Base-by-base conservation (phyloP, 2,113 vertebrate genomes). In the Poeciliopsis occidentalis region DNA sequence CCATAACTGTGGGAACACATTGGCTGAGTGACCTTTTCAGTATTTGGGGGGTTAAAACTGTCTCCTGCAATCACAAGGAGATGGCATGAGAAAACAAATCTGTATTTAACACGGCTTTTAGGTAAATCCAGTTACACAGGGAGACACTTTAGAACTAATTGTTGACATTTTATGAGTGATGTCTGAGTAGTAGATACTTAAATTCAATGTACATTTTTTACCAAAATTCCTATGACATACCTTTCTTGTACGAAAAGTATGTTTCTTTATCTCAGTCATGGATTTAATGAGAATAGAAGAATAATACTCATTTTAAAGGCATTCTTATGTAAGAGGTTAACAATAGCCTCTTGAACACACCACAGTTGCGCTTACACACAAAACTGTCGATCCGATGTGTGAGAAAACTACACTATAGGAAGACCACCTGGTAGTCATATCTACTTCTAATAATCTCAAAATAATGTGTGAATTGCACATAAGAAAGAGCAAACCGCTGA, bases 381-480 rank as follows among this genome's bases (percentile, higher is more conserved):
- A 74, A 69, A 81, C 83, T 61, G 66, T 73, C 73, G 60, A 81
- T 29, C 29, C 29, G 29, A 29, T 86, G 75, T 73, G 79, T 69
- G 31, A 61, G 29, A 65, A 67, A 80, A 71, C 69, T 76, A 57
- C 47, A 71, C 72, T 75, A 86, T 84, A 85, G 74, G 75, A 82
- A 81, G 74, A 89, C 78, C 89, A 91, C 83, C 82, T 91, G 88
- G 81, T 12, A 17, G 57, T 68, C 65, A 61, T 13, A 71, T 75
- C 71, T 87, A 64, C 31, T 83, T 78, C 69, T 80, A 85, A 83
- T 85, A 63, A 87, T 73, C 89, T 76, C 78, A 78, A 77, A 39
- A 54, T 69, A 54, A 76, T 41, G 70, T 84, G 82, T 87, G 83
- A 88, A 85, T 17, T 67, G 84, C 29, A 70, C 29, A 77, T 67